phyloP scores from a whole-genome alignment of 1,140 invertebrate genomes.

The Drosophila navojoa region DNA sequence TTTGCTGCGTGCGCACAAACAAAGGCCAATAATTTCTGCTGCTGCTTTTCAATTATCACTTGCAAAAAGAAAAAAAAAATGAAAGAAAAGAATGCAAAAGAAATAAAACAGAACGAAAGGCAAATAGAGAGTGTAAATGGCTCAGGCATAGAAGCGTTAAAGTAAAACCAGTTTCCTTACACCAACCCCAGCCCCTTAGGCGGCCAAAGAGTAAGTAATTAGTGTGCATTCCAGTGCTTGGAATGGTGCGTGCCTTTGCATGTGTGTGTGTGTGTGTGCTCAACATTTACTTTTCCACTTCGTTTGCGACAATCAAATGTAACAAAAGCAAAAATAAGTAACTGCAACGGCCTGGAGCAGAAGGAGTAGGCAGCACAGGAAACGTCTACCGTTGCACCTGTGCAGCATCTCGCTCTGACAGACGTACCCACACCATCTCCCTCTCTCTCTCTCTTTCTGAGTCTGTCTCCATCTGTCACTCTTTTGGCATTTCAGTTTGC shows the following conservation, averaged over 20 bases:
- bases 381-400: conserved; percentile 36
- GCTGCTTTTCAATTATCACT: conserved; percentile 72
- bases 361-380: neutral
- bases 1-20: conserved; percentile 30
- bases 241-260: conserved; percentile 2
- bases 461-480: neutral
- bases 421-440: neutral
- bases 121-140: conserved; percentile 45
- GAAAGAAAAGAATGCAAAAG: conserved; percentile 19
- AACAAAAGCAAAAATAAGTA: conserved; percentile 57
- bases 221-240: conserved; percentile 69
- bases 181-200: conserved; percentile 7
- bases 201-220: conserved; percentile 74
- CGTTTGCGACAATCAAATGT: conserved; percentile 79
- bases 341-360: conserved; percentile 9
- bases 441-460: neutral
- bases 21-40: conserved; percentile 55
- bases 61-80: conserved; percentile 17
- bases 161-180: conserved; percentile 50
- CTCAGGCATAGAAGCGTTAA: conserved; percentile 39
- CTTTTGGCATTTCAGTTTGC: conserved; percentile 40
- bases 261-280: conserved; percentile 17
- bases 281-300: conserved; percentile 79
- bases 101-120: conserved; percentile 37
- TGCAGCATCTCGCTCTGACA: conserved; percentile 14